phyloP scores from a whole-genome alignment of 2,888 invertebrate species.

The Flabesymbios commensalis region DNA sequence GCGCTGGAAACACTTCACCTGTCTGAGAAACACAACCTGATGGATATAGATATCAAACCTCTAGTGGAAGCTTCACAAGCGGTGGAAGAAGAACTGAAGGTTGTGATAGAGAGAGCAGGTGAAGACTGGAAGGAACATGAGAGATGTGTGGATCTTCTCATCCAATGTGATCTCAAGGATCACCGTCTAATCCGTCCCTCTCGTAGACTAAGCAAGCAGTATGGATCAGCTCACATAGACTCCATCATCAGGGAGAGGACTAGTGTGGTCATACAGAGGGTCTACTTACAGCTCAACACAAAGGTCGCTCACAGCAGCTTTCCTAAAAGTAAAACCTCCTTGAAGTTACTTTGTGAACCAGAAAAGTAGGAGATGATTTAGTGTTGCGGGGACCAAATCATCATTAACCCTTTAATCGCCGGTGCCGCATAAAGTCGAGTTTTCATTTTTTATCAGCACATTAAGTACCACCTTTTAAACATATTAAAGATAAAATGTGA shows the following conservation, averaged over 20 bases:
- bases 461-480: no score
- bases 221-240: neutral
- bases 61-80: neutral
- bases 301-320: no score
- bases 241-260: neutral
- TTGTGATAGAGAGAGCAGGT: neutral
- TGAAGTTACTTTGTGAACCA: no score
- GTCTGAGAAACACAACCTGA: slow-evolving; percentile 9
- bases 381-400: no score
- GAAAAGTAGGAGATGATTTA: no score
- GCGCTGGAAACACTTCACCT: slow-evolving; percentile 20
- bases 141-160: slow-evolving; percentile 8
- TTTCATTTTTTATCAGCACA: no score
- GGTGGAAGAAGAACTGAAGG: neutral
- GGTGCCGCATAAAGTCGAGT: no score
- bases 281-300: no score
- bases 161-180: slow-evolving; percentile 9
- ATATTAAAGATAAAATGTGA: no score
- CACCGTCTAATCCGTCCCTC: slow-evolving; percentile 14
- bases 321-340: no score
- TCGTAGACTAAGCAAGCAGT: neutral
- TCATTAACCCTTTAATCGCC: no score
- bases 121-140: slow-evolving; percentile 15
- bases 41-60: neutral
- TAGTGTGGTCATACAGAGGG: neutral